phyloP scores from a whole-genome alignment of 2,797 vertebrate species.

The Toxotes lorentzi region DNA sequence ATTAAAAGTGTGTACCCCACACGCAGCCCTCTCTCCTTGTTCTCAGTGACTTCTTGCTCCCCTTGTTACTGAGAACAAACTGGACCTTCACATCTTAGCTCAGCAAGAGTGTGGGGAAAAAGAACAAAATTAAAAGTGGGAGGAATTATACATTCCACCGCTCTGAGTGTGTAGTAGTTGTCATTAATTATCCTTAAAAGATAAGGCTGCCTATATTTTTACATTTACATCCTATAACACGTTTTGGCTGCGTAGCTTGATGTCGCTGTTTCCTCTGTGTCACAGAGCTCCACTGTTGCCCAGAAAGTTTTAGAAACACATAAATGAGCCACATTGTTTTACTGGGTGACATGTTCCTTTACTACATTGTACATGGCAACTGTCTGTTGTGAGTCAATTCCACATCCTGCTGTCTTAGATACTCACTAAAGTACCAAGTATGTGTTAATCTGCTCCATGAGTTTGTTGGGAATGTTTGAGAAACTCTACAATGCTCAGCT shows the following conservation, averaged over 20 bases:
- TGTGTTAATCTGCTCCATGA: too few species aligned
- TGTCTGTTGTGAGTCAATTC: neutral
- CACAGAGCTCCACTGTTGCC: neutral
- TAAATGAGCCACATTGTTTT: neutral
- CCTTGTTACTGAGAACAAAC: constrained; percentile 74
- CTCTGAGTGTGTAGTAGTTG: constrained; percentile 34
- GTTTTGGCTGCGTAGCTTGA: neutral
- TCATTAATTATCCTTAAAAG: constrained; percentile 43
- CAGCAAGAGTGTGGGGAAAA: constrained; percentile 22
- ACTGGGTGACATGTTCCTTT: neutral
- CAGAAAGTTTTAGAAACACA: neutral
- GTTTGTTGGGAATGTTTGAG: neutral
- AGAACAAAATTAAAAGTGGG: constrained; percentile 41
- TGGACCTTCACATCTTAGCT: constrained; percentile 53
- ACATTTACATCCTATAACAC: constrained; percentile 3
- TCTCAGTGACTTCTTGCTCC: constrained; percentile 61
- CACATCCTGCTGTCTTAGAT: constrained; percentile 1
- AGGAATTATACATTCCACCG: constrained; percentile 32
- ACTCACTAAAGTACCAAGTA: neutral
- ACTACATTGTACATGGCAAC: neutral
- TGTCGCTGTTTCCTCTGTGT: neutral
- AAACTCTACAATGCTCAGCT: neutral
- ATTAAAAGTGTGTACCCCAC: constrained; percentile 79
- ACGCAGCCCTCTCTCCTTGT: constrained; percentile 47
- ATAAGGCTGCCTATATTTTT: constrained; percentile 10